Conservation (phyloP, 2,113 vertebrate species). For the Hippocampus mohnikei region DNA sequence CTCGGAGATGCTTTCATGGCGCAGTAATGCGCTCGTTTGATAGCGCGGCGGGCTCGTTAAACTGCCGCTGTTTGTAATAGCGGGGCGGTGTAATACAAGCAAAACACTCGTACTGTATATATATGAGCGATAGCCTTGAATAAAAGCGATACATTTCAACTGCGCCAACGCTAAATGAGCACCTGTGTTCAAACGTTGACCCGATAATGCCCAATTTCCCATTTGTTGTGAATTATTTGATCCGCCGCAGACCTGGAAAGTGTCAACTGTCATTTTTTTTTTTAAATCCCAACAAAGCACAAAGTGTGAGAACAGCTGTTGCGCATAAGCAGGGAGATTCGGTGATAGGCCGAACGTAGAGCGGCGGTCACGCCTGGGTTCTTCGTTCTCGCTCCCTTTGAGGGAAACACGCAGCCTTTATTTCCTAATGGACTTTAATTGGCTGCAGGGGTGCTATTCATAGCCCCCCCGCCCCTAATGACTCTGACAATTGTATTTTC, state of each 20-base stretch:
- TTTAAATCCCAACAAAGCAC: slow-evolving; percentile 29
- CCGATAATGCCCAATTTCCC: slow-evolving; percentile 38
- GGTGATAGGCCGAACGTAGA: not conserved
- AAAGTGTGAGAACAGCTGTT: slow-evolving; percentile 49
- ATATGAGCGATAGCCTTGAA: not conserved
- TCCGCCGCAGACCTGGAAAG: slow-evolving; percentile 55
- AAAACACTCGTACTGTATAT: slow-evolving; percentile 13
- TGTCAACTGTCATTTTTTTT: slow-evolving; percentile 30
- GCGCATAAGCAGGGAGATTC: slow-evolving; percentile 23
- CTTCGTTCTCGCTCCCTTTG: not conserved
- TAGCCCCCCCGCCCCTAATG: not conserved
- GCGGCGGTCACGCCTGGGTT: not conserved
- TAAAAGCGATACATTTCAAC: not conserved
- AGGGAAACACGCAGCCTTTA: slow-evolving; percentile 10
- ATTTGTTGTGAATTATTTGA: slow-evolving; percentile 48
- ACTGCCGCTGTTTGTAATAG: slow-evolving; percentile 4
- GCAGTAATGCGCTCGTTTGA: slow-evolving; percentile 33
- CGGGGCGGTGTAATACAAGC: slow-evolving; percentile 21
- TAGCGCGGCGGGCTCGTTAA: slow-evolving; percentile 41
- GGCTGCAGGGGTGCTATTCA: not conserved
- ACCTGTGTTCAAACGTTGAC: slow-evolving; percentile 18
- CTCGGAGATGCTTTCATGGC: slow-evolving; percentile 47
- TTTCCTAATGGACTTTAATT: slow-evolving; percentile 45
- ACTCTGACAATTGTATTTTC: not conserved
- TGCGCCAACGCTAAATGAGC: not conserved